These are phyloP conservation scores for Achlya flavicornis DNA, from an alignment of 2,888 invertebrate genomes.

Conservation along the genomic window DNA sequence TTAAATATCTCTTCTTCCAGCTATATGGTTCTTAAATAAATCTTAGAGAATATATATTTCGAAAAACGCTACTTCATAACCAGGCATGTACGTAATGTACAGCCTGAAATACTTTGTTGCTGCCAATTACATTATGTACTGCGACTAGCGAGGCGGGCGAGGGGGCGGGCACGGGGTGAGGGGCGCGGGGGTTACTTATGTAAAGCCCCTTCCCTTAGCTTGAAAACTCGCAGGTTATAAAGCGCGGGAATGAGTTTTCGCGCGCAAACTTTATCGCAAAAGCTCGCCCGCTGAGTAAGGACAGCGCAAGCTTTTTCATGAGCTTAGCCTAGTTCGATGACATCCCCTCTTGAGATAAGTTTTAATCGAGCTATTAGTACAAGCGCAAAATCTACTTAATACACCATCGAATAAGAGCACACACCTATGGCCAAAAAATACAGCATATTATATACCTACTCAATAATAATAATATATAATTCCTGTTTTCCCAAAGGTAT, in stretches of 20 bases:
- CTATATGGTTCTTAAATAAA: background rate
- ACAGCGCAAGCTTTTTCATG: conserved; percentile 55
- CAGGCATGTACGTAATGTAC: conserved; percentile 54
- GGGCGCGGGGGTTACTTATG: conserved; percentile 46
- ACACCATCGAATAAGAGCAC: background rate
- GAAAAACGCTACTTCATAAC: conserved; percentile 26
- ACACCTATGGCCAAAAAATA: background rate
- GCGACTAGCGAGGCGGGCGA: conserved; percentile 36
- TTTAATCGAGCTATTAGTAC: conserved; percentile 15
- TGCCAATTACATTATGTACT: conserved; percentile 68
- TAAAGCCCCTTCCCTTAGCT: conserved; percentile 56
- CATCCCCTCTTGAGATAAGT: conserved; percentile 33
- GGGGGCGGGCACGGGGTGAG: conserved; percentile 23
- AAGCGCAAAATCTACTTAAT: background rate
- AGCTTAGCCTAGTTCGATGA: conserved; percentile 52
- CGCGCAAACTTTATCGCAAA: conserved; percentile 75
- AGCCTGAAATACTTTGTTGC: conserved; percentile 44
- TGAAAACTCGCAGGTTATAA: conserved; percentile 71
- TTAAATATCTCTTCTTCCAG: too few relatives aligned
- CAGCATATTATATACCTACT: background rate
- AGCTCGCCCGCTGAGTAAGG: conserved; percentile 49
- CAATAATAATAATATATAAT: background rate
- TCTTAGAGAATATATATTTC: background rate
- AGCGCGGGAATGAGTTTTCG: conserved; percentile 80
- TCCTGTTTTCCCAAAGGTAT: too few relatives aligned